These are phyloP conservation scores for Cordilura impudica DNA, from an alignment of 2,888 invertebrate species.

Conservation along the genomic window DNA sequence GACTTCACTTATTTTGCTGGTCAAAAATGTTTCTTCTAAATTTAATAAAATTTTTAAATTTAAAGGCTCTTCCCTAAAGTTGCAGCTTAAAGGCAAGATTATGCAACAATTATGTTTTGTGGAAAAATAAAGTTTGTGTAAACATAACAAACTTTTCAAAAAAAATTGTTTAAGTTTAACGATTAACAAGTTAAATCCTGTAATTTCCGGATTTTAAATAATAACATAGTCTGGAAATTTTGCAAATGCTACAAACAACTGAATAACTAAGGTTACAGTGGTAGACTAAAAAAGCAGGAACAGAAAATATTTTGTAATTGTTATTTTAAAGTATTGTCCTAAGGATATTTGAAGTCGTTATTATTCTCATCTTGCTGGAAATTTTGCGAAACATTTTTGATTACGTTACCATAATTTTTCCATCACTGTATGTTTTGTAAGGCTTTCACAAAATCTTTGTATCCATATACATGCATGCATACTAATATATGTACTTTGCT, in stretches of 20 bases:
- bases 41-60: too few relatives aligned
- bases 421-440: not conserved
- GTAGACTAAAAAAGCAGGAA: not conserved
- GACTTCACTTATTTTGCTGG: too few relatives aligned
- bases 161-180: slow-evolving; percentile 18
- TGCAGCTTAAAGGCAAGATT: too few relatives aligned
- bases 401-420: too few relatives aligned
- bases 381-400: too few relatives aligned
- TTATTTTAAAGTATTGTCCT: not conserved
- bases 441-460: slow-evolving; percentile 11
- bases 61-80: too few relatives aligned
- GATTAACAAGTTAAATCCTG: slow-evolving; percentile 44
- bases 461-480: not conserved
- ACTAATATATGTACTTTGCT: not conserved
- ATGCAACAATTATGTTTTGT: too few relatives aligned
- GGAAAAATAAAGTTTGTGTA: not conserved
- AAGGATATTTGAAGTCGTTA: too few relatives aligned
- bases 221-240: not conserved
- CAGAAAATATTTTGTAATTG: not conserved
- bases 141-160: slow-evolving; percentile 22
- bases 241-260: slow-evolving; percentile 28
- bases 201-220: slow-evolving; percentile 49
- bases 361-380: too few relatives aligned
- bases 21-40: too few relatives aligned
- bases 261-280: slow-evolving; percentile 11